Conservation (phyloP, 2,888 invertebrate genomes). For the Falcaria lacertinaria region DNA sequence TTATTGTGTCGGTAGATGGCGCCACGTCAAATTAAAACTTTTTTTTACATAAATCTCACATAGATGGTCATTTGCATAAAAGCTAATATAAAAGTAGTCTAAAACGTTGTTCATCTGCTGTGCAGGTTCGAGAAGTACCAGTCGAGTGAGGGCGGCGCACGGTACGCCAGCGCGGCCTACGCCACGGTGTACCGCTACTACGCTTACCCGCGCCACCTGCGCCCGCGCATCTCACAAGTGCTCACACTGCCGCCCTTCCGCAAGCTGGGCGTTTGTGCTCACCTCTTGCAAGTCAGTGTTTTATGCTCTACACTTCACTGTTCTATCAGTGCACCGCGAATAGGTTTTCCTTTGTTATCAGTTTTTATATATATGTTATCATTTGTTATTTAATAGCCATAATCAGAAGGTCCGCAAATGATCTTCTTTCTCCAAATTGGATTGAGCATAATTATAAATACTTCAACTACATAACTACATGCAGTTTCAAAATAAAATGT, state of each 20-base stretch:
- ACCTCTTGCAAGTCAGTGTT: conserved; percentile 84
- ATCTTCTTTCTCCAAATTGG: too few relatives aligned
- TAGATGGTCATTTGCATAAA: background rate
- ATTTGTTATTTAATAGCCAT: too few relatives aligned
- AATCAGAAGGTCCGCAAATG: too few relatives aligned
- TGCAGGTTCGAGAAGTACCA: conserved; percentile 85
- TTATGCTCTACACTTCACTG: too few relatives aligned
- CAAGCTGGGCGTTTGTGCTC: conserved; percentile 89
- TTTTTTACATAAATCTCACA: background rate
- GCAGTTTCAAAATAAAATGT: too few relatives aligned
- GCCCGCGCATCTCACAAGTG: conserved; percentile 96
- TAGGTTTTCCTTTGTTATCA: too few relatives aligned
- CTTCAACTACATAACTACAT: too few relatives aligned
- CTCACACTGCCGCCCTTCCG: conserved; percentile 96
- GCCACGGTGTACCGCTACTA: conserved; percentile 96
- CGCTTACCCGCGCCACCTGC: conserved; percentile 91
- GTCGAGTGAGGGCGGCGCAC: conserved; percentile 75
- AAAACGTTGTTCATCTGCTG: conserved; percentile 7
- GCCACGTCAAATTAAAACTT: too few relatives aligned
- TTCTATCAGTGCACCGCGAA: too few relatives aligned
- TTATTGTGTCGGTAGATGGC: too few relatives aligned
- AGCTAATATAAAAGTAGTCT: background rate
- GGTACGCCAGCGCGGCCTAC: conserved; percentile 91
- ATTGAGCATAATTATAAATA: too few relatives aligned
- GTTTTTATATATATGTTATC: too few relatives aligned